Percentiles rank a stretch among this genome's conserved stretches.
Evolutionary conservation across 2,113 vertebrate species (phyloP).

Genomic region (Hemiprocne comata): DNA sequence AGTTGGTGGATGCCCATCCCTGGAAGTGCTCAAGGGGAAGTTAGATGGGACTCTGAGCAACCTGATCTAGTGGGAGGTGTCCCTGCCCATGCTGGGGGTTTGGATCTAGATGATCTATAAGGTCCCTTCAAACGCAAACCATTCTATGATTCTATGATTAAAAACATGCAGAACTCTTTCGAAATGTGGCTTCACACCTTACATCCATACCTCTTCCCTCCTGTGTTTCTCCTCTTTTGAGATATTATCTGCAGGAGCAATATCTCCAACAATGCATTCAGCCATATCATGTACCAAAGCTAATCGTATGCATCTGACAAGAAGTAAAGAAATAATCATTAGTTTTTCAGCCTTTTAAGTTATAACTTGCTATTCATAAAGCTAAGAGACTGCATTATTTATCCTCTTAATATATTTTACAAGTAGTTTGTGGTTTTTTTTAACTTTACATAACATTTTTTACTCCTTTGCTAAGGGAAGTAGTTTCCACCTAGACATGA

Average conservation of each 20-base stretch:
- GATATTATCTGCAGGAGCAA: slow-evolving; percentile 94
- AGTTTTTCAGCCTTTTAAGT: background rate
- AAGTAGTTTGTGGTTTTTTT: background rate
- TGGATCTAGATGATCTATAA: too few species aligned
- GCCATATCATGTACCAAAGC: slow-evolving; percentile 97
- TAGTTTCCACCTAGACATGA: background rate
- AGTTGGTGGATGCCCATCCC: too few species aligned
- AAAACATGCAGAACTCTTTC: accelerated
- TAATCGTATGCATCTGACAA: slow-evolving; percentile 89
- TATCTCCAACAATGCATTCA: slow-evolving; percentile 98
- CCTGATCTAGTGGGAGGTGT: too few species aligned
- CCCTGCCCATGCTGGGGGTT: too few species aligned
- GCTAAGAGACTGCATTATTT: background rate
- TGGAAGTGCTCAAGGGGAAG: too few species aligned
- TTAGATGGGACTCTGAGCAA: too few species aligned
- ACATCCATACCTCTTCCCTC: slow-evolving; percentile 83
- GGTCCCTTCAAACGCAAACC: too few species aligned
- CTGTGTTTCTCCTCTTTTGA: slow-evolving; percentile 94
- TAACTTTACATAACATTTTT: background rate
- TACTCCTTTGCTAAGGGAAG: background rate
- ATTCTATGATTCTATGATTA: background rate
- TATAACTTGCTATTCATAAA: background rate
- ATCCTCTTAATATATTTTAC: background rate
- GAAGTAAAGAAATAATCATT: slow-evolving; percentile 29
- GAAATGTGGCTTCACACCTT: background rate